Percentiles rank a stretch among this genome's conserved stretches.
phyloP scores from a whole-genome alignment of 2,797 vertebrate genomes.

The Fundulus diaphanus region DNA sequence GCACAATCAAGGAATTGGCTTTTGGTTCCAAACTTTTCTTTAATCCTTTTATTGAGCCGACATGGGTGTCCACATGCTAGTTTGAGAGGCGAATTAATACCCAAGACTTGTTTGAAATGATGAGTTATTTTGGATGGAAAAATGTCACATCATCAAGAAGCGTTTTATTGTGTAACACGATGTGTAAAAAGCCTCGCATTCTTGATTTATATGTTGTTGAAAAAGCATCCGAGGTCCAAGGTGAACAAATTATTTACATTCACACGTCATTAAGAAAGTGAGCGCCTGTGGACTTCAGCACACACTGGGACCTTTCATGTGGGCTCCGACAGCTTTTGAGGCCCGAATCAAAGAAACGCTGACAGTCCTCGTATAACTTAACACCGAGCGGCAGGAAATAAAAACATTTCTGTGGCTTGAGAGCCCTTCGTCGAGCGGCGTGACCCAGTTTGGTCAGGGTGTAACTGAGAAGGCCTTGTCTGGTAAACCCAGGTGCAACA shows the following conservation, averaged over 20 bases:
- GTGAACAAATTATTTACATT: conserved; percentile 13
- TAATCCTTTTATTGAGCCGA: no score
- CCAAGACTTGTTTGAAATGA: no score
- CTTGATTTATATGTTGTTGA: not conserved
- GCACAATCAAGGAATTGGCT: no score
- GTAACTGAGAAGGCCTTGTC: conserved; percentile 72
- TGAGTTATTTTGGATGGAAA: no score
- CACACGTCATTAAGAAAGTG: not conserved
- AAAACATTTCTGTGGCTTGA: conserved; percentile 59
- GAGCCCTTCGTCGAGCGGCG: conserved; percentile 17
- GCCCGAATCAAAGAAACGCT: conserved; percentile 67
- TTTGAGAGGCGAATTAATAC: no score
- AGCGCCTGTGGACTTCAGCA: not conserved
- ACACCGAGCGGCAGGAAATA: conserved; percentile 67
- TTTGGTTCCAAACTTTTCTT: no score
- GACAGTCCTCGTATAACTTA: conserved; percentile 79
- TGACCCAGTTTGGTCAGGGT: conserved; percentile 58
- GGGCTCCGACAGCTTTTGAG: conserved; percentile 58
- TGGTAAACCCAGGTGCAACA: conserved; percentile 63
- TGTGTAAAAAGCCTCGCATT: not conserved
- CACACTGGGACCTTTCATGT: conserved; percentile 12
- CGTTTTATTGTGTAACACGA: not conserved
- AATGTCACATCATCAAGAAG: no score
- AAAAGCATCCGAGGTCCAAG: conserved; percentile 2
- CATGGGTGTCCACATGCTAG: no score